Evolutionary conservation across 2,797 vertebrate species (phyloP).

Genomic region (Echeneis naucrates): DNA sequence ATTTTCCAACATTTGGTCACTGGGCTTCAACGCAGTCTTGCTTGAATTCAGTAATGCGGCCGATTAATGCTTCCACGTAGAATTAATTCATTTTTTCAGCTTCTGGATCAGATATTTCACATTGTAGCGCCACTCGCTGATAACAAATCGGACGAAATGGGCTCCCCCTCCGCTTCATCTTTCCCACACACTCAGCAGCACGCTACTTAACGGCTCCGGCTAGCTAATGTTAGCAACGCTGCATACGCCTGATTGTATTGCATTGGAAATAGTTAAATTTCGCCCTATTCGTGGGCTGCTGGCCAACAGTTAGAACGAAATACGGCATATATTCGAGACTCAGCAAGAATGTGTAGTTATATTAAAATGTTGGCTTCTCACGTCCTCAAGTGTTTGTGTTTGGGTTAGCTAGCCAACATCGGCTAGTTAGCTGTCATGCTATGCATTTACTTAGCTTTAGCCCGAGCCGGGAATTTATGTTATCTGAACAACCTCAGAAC

Average conservation of each 20-base stretch:
- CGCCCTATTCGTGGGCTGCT: background rate
- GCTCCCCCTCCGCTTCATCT: constrained; percentile 69
- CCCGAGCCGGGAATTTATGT: constrained; percentile 51
- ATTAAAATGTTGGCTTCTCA: constrained; percentile 28
- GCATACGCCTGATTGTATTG: constrained; percentile 45
- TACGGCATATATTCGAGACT: background rate
- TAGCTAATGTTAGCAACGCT: constrained; percentile 71
- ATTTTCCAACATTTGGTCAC: constrained; percentile 50
- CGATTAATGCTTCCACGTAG: constrained; percentile 25
- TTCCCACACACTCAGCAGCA: constrained; percentile 65
- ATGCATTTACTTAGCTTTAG: constrained; percentile 55
- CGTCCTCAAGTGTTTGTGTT: constrained; percentile 64
- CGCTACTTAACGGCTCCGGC: constrained; percentile 68
- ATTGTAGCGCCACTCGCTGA: constrained; percentile 78
- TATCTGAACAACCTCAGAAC: background rate
- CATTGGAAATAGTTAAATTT: background rate
- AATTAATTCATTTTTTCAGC: constrained; percentile 18
- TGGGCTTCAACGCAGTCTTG: constrained; percentile 21
- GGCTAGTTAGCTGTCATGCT: constrained; percentile 60
- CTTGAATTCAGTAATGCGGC: constrained; percentile 6
- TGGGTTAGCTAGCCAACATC: constrained; percentile 60
- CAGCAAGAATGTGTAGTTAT: background rate
- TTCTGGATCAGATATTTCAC: constrained; percentile 73
- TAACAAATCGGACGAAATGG: constrained; percentile 78
- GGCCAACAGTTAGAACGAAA: background rate